A percentile compares a stretch with the other conserved stretches of the same genome.
These are phyloP conservation scores for Ceuthmochares aereus DNA, from an alignment of 2,113 vertebrate species.

Conservation along the genomic window DNA sequence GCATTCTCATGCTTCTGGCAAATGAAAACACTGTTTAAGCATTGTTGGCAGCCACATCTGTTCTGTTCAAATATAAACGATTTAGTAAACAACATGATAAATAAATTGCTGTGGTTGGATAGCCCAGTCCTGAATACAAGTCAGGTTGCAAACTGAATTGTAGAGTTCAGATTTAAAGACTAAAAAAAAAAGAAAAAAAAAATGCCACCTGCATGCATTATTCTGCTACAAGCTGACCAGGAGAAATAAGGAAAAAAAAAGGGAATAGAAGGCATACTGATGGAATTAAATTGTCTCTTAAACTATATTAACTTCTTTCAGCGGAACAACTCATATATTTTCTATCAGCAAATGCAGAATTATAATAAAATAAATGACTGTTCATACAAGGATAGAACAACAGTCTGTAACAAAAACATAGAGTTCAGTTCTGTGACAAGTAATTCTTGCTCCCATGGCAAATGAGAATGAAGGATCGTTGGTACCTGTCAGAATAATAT, in stretches of 20 bases:
- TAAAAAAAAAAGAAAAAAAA: background rate
- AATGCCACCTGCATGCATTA: background rate
- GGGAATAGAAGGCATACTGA: background rate
- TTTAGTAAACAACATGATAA: constrained; percentile 30
- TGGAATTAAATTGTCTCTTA: background rate
- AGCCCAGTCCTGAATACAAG: background rate
- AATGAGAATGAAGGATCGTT: background rate
- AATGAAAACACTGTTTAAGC: constrained; percentile 4
- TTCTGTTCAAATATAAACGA: background rate
- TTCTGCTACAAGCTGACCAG: background rate
- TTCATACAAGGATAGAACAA: background rate
- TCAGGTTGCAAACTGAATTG: background rate
- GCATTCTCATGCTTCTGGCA: background rate
- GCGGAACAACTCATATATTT: background rate
- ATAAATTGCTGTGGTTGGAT: background rate
- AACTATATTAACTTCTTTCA: background rate
- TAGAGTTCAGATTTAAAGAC: constrained; percentile 30
- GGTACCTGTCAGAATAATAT: background rate
- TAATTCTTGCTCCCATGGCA: background rate
- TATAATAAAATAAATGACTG: background rate
- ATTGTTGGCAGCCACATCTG: background rate
- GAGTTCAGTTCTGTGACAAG: background rate
- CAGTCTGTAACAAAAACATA: background rate
- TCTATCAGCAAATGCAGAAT: background rate
- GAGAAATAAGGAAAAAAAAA: background rate